Base-by-base conservation (phyloP, 1,140 invertebrate species). In the Cryptotermes secundus region DNA sequence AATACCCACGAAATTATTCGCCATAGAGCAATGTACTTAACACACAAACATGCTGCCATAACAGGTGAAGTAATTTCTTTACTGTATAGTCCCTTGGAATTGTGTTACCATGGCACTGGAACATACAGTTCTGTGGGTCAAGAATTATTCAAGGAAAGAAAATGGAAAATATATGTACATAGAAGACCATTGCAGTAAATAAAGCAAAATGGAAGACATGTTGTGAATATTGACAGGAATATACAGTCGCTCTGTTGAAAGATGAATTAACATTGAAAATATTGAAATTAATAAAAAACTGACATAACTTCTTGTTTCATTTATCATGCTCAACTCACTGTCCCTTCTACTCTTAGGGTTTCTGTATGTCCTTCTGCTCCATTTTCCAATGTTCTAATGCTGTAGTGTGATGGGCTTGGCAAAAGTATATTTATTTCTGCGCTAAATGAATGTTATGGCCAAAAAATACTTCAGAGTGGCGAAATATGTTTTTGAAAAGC, bases 231-330 rank as follows among this genome's bases (percentile, higher is more conserved):
- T 26, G 26, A 72, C 59, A 49, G 45, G 45, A 49, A 49, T 49
- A 49, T 49, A 49, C 45, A 72, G 59, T 72, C 59, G 59, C 59
- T 72, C 59, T 72, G 59, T 72, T 72, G 59, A 72, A 72, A 72
- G 59, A 72, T 72, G 59, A 72, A 72, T 72, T 72, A 72, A 72
- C 59, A 72, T 72, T 72, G 59, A 72, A 72, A 72, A 31, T 6
- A 72, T 59, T 59, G 12, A 59, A 59, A 59, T 59, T 14, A 72
- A 72, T 72, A 72, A 72, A 72, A 72, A 7, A 10, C 4, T 31
- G 31, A 31, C 7, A 31, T 10, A 72, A 72, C 9, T 9, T 31
- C n/a, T 72, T 72, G 59, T 31, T 49, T 49, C 19, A 49, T 49
- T 49, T 49, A 14, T 19, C 45, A 49, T 49, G 3, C 16, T 49